Percentiles rank a stretch among this genome's conserved stretches.
phyloP scores from a whole-genome alignment of 2,797 vertebrate genomes.

The Halcyon chelicuti region DNA sequence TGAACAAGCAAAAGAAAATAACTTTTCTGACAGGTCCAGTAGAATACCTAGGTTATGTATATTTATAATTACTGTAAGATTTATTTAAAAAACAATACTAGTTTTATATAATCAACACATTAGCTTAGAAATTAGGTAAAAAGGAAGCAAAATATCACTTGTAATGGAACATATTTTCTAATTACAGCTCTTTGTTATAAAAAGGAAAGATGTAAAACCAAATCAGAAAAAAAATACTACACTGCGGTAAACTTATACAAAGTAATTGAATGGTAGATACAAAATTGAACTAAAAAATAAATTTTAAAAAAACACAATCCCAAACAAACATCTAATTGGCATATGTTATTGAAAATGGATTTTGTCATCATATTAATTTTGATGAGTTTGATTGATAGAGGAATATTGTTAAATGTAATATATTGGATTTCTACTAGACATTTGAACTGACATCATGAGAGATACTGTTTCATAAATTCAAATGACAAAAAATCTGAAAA shows the following conservation, averaged over 20 bases:
- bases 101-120: background rate
- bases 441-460: background rate
- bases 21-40: background rate
- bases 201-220: background rate
- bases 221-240: background rate
- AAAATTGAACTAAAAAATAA: background rate
- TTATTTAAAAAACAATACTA: background rate
- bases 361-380: background rate
- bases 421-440: background rate
- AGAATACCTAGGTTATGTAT: background rate
- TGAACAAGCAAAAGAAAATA: background rate
- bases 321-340: background rate
- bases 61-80: background rate
- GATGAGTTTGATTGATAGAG: background rate
- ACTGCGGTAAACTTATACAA: background rate
- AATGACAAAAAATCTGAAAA: background rate
- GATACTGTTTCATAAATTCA: background rate
- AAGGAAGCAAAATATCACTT: background rate
- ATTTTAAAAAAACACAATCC: accelerated
- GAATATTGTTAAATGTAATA: background rate
- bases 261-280: background rate
- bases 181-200: background rate
- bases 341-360: background rate
- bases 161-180: background rate
- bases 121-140: background rate